Percentiles rank a stretch among this genome's conserved stretches.
These are phyloP conservation scores for Myiotriccus ornatus DNA, from an alignment of 2,797 vertebrate genomes.

Conservation along the genomic window DNA sequence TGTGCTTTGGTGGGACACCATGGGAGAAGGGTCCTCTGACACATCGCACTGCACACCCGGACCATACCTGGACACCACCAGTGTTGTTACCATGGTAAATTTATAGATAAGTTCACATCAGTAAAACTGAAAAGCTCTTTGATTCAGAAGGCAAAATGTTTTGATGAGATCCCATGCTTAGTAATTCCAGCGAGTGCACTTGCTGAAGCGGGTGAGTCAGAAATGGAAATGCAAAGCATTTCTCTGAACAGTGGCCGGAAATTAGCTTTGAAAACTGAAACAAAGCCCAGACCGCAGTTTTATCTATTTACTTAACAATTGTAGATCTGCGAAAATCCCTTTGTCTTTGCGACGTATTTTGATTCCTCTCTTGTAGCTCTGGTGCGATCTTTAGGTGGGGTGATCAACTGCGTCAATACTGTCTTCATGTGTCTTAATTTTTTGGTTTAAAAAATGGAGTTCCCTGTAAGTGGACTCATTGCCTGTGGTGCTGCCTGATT, in stretches of 20 bases:
- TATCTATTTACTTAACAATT: constrained; percentile 58
- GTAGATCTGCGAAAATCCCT: constrained; percentile 43
- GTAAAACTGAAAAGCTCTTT: constrained; percentile 59
- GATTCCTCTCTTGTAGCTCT: constrained; percentile 28
- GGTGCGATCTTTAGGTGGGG: constrained; percentile 28
- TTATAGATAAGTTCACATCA: neutral
- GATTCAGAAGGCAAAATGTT: constrained; percentile 76
- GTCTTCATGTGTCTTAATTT: constrained; percentile 28
- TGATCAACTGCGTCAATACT: constrained; percentile 9
- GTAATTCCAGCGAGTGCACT: constrained; percentile 83
- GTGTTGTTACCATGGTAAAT: neutral
- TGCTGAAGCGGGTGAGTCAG: constrained; percentile 86
- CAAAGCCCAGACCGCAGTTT: constrained; percentile 64
- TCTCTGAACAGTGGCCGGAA: constrained; percentile 74
- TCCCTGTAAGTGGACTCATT: constrained; percentile 39
- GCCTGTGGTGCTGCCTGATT: constrained; percentile 47
- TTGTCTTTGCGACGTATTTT: constrained; percentile 37
- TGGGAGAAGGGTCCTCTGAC: neutral
- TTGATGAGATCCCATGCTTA: constrained; percentile 82
- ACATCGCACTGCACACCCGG: accelerated
- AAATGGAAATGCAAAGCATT: constrained; percentile 78
- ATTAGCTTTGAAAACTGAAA: constrained; percentile 73
- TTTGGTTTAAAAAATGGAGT: constrained; percentile 49
- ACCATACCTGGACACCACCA: neutral
- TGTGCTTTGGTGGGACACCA: accelerated